A percentile compares a stretch with the other conserved stretches of the same genome.
Conservation (phyloP, 2,888 invertebrate genomes). For the Vanessa cardui region DNA sequence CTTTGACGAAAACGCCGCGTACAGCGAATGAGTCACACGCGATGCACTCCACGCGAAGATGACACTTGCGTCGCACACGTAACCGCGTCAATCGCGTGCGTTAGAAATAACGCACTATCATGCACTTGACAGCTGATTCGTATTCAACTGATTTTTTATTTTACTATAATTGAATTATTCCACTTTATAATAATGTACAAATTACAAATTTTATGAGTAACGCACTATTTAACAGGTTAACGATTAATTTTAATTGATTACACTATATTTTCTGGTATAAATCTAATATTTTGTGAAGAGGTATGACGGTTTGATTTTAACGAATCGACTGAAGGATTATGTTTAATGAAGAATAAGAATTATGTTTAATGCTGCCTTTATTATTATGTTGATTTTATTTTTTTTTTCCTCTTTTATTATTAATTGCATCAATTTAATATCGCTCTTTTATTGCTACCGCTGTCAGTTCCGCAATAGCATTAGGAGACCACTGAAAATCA, state of each 20-base stretch:
- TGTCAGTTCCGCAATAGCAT: too few relatives aligned
- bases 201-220: background rate
- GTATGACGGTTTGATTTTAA: background rate
- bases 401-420: too few relatives aligned
- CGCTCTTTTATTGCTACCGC: too few relatives aligned
- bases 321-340: too few relatives aligned
- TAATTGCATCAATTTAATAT: too few relatives aligned
- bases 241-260: background rate
- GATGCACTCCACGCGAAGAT: slow-evolving; percentile 1
- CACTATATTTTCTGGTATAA: background rate
- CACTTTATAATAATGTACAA: background rate
- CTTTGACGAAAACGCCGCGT: background rate
- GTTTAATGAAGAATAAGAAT: too few relatives aligned
- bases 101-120: background rate
- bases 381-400: too few relatives aligned
- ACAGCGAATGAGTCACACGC: background rate
- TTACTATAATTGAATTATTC: background rate
- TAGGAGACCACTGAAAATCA: too few relatives aligned
- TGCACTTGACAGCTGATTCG: slow-evolving; percentile 1
- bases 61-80: background rate
- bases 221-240: background rate
- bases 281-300: background rate
- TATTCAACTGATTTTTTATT: slow-evolving; percentile 1
- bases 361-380: too few relatives aligned
- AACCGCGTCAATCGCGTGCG: background rate